These are phyloP conservation scores for Tamias sibiricus DNA, from an alignment of 2,113 vertebrate genomes.

Conservation along the genomic window DNA sequence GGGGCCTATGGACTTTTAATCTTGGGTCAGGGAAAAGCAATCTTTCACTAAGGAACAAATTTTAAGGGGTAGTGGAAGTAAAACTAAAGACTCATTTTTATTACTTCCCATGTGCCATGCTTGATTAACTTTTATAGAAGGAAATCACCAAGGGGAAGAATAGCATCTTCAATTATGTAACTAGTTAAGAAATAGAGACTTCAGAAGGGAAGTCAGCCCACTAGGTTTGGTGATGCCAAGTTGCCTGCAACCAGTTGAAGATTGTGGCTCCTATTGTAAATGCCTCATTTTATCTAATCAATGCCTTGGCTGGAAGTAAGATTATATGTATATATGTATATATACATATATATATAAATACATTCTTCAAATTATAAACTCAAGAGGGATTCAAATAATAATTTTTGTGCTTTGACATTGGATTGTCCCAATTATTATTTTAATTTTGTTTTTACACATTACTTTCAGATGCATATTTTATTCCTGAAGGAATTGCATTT, in stretches of 20 bases:
- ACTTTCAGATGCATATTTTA: background rate
- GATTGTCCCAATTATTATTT: background rate
- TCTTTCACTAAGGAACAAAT: background rate
- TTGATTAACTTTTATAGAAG: conserved; percentile 2
- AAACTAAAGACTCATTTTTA: conserved; percentile 37
- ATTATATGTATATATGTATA: no score
- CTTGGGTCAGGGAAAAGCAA: background rate
- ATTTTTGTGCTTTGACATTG: background rate
- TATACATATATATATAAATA: background rate
- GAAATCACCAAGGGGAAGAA: background rate
- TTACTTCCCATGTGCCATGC: background rate
- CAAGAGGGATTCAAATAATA: background rate
- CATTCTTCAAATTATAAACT: background rate
- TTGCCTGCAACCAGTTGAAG: background rate
- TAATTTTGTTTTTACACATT: background rate
- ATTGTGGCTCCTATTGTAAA: background rate
- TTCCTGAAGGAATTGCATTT: background rate
- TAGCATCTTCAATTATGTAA: background rate
- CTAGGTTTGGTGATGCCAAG: background rate
- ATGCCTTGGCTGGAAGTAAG: background rate
- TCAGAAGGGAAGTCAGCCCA: background rate
- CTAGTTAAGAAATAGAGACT: background rate
- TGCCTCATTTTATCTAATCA: background rate
- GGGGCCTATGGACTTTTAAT: background rate
- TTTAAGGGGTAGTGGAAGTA: background rate